A percentile compares a stretch with the other conserved stretches of the same genome.
Conservation (phyloP, 2,888 invertebrate species). For the Leptogaster cylindrica region DNA sequence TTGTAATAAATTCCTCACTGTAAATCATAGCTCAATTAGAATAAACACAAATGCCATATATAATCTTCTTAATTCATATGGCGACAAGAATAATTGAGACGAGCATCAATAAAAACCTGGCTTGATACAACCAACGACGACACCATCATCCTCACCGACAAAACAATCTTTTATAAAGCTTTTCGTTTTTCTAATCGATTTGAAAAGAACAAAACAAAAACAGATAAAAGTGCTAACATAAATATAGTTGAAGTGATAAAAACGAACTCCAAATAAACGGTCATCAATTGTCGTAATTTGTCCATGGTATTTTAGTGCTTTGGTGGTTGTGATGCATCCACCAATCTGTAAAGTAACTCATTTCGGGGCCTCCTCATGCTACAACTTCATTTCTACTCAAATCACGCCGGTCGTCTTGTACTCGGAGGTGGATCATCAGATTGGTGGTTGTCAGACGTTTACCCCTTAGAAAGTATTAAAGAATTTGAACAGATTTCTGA, state of each 20-base stretch:
- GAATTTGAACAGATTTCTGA: conserved; percentile 83
- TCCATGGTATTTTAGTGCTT: neutral
- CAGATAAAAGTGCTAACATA: neutral
- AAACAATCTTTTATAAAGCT: too few species aligned
- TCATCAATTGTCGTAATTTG: neutral
- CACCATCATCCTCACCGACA: too few species aligned
- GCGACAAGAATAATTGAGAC: neutral
- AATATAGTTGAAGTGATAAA: neutral
- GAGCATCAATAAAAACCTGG: neutral
- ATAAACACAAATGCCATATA: conserved; percentile 5
- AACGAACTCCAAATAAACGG: neutral
- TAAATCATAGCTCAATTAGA: conserved; percentile 16
- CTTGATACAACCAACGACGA: too few species aligned
- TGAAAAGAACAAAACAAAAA: neutral
- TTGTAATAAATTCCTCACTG: neutral
- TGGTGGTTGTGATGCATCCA: conserved; percentile 23
- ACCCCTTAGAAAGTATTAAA: conserved; percentile 84
- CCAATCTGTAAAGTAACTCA: conserved; percentile 9
- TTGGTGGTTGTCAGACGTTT: conserved; percentile 65
- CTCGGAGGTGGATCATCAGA: conserved; percentile 64
- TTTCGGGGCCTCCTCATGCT: conserved; percentile 69
- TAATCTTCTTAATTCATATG: conserved; percentile 12
- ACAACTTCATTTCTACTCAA: conserved; percentile 83
- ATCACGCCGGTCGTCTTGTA: conserved; percentile 72
- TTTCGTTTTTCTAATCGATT: neutral